These are phyloP conservation scores for Xylocampa areola DNA, from an alignment of 2,888 invertebrate genomes.

Conservation along the genomic window DNA sequence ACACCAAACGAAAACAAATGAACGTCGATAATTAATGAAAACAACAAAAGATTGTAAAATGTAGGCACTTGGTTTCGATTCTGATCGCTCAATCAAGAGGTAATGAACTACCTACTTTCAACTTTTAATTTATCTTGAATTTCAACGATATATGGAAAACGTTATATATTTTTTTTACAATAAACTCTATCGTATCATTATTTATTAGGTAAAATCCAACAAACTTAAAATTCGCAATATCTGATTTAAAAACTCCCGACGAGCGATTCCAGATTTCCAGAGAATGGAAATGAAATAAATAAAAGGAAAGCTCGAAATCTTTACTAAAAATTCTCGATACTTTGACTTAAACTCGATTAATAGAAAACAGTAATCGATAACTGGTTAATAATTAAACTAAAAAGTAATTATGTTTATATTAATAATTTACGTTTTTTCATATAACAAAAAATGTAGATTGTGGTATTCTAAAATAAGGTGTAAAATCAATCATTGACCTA, in stretches of 20 bases:
- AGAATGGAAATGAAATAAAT: conserved; percentile 49
- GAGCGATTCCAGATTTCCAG: conserved; percentile 31
- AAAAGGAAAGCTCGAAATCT: conserved; percentile 3
- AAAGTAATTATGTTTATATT: too few species aligned
- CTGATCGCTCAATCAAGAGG: conserved; percentile 46
- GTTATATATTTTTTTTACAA: conserved; percentile 14
- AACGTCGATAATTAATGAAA: conserved; percentile 60
- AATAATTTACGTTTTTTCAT: too few species aligned
- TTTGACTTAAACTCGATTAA: too few species aligned
- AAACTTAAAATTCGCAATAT: conserved; percentile 27
- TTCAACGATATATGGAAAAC: conserved; percentile 15
- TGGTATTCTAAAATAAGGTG: too few species aligned
- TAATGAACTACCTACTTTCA: conserved; percentile 31
- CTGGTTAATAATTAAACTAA: too few species aligned
- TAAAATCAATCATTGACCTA: too few species aligned
- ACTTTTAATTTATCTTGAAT: conserved; percentile 10
- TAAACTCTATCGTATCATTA: conserved; percentile 17
- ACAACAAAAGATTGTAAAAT: conserved; percentile 68
- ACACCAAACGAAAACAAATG: conserved; percentile 72
- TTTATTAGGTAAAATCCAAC: conserved; percentile 18
- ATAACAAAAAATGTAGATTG: too few species aligned
- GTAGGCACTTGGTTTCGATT: conserved; percentile 80
- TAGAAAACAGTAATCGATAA: too few species aligned
- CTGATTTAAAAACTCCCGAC: conserved; percentile 27
- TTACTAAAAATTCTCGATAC: not conserved